Percentiles rank a stretch among this genome's conserved stretches.
Evolutionary conservation across 2,888 invertebrate species (phyloP).

Genomic region (Cyclophora albipunctata): DNA sequence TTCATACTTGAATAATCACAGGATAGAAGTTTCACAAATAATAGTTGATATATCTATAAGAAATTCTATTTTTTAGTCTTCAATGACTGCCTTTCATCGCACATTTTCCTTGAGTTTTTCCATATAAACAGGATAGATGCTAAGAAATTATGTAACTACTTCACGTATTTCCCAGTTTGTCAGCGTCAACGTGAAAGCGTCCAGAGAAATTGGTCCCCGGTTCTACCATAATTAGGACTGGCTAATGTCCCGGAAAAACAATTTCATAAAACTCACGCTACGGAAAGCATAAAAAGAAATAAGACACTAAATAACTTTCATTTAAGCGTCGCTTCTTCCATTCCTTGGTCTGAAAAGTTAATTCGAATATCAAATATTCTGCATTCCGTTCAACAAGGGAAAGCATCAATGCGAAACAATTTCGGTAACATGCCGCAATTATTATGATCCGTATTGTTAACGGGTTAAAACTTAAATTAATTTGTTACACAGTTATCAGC

Average conservation of each 20-base stretch:
- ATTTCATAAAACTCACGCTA: constrained; percentile 66
- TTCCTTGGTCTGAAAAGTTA: constrained; percentile 21
- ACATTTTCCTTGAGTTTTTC: no score
- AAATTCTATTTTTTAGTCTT: no score
- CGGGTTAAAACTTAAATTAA: not conserved
- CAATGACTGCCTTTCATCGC: no score
- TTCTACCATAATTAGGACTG: constrained; percentile 67
- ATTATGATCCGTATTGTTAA: not conserved
- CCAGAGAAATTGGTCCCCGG: constrained; percentile 60
- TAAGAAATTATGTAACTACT: constrained; percentile 50
- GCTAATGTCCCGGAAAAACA: constrained; percentile 72
- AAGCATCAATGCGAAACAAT: constrained; percentile 1
- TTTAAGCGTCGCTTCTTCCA: constrained; percentile 12
- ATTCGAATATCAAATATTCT: constrained; percentile 1
- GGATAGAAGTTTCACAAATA: no score
- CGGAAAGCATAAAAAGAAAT: constrained; percentile 58
- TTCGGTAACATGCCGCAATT: not conserved
- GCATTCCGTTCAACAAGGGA: constrained; percentile 9
- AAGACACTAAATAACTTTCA: constrained; percentile 65
- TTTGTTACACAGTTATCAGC: not conserved
- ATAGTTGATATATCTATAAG: no score
- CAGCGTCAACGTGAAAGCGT: constrained; percentile 64
- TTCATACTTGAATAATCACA: no score
- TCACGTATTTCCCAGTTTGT: constrained; percentile 51
- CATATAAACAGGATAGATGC: constrained; percentile 17